Base-by-base conservation (phyloP, 2,888 invertebrate species). In the Hemaris fuciformis region DNA sequence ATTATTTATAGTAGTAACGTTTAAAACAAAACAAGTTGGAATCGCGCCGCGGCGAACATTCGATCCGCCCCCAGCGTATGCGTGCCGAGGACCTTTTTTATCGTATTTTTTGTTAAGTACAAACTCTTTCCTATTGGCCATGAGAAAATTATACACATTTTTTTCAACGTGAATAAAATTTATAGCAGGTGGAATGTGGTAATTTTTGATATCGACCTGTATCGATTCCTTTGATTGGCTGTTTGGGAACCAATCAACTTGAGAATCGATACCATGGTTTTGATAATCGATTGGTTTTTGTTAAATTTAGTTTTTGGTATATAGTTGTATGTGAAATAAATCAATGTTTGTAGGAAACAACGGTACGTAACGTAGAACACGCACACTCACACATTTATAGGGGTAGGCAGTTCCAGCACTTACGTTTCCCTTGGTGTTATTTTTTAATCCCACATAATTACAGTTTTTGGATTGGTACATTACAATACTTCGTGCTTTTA, bases 91-190 rank as follows among this genome's bases (percentile, higher is more conserved):
- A 65, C 62, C 64, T 75, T 80, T 85, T 85, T 88, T 84, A 80
- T 64, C 66, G 63, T 66, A 69, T 77, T 87, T 88, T 87, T 86
- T 81, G 76, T 66, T 71, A 70, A 73, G 68, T 71, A 85, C 88
- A 89, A 85, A 87, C 89, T 89, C 91, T 91, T 91, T 89, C 86
- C 89, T 87, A 91, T 91, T 90, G 91, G 91, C 83, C 81, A 77
- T 75, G 84, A 74, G 84, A 77, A 87, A 90, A 89, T 88, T 87
- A 86, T 80, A 84, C 60, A 62, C 74, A 81, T 81, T 85, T 86
- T 85, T 79, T 84, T 74, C 62, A 72, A 72, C 73, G 75, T 71
- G 69, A 74, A 85, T 87, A 82, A 88, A 89, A 91, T 92, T 91
- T 90, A 91, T 91, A 89, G 89, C 87, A 85, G 86, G 85, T 86